Conservation (phyloP, 2,797 vertebrate genomes). For the Triplophysa bombifrons region DNA sequence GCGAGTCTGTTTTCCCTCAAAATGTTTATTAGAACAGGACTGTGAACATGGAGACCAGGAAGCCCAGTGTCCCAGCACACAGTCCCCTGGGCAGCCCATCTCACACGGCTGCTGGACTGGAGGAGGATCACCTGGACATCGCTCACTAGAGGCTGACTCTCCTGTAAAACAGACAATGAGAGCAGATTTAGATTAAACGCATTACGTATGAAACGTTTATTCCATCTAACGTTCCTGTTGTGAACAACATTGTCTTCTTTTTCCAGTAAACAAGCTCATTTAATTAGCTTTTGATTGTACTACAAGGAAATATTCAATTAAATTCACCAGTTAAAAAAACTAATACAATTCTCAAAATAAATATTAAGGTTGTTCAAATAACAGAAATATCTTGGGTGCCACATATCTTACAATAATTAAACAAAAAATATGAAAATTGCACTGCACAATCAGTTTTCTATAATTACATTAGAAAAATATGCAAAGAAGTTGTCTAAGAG, state of each 20-base stretch:
- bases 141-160: constrained; percentile 69
- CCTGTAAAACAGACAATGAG: constrained; percentile 64
- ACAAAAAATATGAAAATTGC: background rate
- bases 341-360: background rate
- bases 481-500: constrained; percentile 21
- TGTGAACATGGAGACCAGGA: constrained; percentile 81
- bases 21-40: constrained; percentile 78
- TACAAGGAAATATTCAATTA: constrained; percentile 2
- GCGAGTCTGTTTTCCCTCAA: constrained; percentile 79
- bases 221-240: background rate
- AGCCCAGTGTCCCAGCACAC: constrained; percentile 79
- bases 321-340: background rate
- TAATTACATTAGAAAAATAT: constrained; percentile 32
- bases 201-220: background rate
- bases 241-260: background rate
- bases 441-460: constrained; percentile 12
- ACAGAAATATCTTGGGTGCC: background rate
- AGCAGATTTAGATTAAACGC: background rate
- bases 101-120: constrained; percentile 71
- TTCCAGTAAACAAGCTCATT: background rate
- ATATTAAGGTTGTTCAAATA: background rate
- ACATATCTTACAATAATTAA: background rate
- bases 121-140: constrained; percentile 72
- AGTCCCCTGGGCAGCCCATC: constrained; percentile 79
- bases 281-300: background rate